phyloP scores from a whole-genome alignment of 2,113 vertebrate species.

The Gracilinanus agilis region DNA sequence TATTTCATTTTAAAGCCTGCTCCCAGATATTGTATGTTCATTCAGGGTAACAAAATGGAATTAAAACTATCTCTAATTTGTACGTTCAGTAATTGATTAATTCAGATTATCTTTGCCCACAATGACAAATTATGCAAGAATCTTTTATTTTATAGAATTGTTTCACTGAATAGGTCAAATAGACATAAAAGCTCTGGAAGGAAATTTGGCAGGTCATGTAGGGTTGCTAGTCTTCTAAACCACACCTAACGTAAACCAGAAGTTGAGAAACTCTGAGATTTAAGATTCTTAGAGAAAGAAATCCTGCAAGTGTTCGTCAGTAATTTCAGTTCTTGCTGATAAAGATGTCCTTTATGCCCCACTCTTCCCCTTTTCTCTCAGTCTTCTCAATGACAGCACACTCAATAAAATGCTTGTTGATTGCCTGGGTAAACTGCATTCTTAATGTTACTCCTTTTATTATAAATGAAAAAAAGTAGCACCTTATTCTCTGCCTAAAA shows the following conservation, averaged over 20 bases:
- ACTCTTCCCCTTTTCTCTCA: background rate
- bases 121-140: rapidly evolving
- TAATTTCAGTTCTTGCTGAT: rapidly evolving
- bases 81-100: no score
- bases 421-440: background rate
- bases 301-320: rapidly evolving
- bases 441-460: rapidly evolving
- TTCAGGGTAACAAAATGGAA: background rate
- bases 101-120: background rate
- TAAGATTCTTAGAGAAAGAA: background rate
- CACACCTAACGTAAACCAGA: background rate
- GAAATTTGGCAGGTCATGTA: background rate
- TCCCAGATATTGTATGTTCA: background rate
- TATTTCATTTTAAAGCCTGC: background rate
- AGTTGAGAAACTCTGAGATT: background rate
- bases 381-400: background rate
- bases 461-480: background rate
- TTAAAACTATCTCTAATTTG: background rate
- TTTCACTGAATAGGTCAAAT: rapidly evolving
- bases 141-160: background rate
- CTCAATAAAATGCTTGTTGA: background rate
- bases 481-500: background rate
- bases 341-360: background rate
- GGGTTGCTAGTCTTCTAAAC: background rate
- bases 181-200: no score